These are phyloP conservation scores for Zaprionus lachaisei DNA, from an alignment of 1,140 invertebrate genomes.

Conservation along the genomic window DNA sequence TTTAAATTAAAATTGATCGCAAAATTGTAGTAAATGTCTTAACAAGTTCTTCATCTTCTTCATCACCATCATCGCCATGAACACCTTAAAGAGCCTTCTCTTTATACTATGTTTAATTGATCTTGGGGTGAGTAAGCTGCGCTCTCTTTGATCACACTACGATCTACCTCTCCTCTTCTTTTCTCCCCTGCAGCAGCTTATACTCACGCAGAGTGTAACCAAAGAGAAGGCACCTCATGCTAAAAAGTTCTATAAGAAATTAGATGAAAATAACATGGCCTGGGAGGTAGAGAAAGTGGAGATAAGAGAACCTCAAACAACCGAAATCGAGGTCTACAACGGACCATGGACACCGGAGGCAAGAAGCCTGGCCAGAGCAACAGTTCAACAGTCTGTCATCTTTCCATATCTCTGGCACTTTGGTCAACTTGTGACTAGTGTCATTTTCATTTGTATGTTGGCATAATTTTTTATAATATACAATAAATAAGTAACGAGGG, in stretches of 20 bases:
- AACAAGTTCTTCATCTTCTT: not conserved
- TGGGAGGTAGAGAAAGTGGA: slow-evolving; percentile 16
- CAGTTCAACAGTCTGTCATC: not conserved
- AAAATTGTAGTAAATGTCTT: not conserved
- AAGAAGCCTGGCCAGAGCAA: not conserved
- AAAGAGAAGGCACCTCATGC: not conserved
- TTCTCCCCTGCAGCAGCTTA: not conserved
- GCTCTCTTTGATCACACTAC: not conserved
- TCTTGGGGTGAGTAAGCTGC: not conserved
- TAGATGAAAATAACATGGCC: slow-evolving; percentile 7
- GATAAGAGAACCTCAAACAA: not conserved
- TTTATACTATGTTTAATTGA: not conserved
- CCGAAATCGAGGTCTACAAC: slow-evolving; percentile 17
- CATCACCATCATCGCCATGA: not conserved
- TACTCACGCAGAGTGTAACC: not conserved
- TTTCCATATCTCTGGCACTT: not conserved
- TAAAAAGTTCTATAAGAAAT: slow-evolving; percentile 4
- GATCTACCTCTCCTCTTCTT: too few relatives aligned
- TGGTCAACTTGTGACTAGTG: slow-evolving; percentile 18
- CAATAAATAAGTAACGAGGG: slow-evolving; percentile 6
- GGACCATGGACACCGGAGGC: slow-evolving; percentile 1
- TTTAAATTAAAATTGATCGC: too few relatives aligned
- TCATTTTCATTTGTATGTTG: slow-evolving; percentile 34
- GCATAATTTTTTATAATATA: not conserved
- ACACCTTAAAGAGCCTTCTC: not conserved